phyloP scores from a whole-genome alignment of 2,797 vertebrate genomes.

The Phoeniculus purpureus region DNA sequence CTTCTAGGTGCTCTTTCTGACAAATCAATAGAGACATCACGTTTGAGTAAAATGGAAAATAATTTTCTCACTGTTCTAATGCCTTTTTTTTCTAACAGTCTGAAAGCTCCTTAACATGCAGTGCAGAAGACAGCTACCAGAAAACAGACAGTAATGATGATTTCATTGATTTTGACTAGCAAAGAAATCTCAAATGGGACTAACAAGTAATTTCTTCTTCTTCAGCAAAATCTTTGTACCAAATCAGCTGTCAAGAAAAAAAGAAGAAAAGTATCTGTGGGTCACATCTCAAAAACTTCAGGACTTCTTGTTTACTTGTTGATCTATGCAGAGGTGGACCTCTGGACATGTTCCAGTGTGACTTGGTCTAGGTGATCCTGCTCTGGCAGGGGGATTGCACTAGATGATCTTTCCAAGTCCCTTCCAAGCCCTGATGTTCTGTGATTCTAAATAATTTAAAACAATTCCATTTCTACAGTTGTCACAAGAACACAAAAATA shows the following conservation, averaged over 20 bases:
- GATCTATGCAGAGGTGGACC: background rate
- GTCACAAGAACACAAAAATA: background rate
- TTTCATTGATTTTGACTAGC: conserved; percentile 63
- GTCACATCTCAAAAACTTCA: background rate
- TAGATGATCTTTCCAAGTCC: too few relatives aligned
- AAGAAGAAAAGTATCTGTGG: background rate
- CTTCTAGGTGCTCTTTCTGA: conserved; percentile 8
- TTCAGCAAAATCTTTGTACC: background rate
- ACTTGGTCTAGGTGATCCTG: too few relatives aligned
- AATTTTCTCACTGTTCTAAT: conserved; percentile 8
- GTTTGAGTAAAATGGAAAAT: conserved; percentile 47
- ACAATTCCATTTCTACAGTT: background rate
- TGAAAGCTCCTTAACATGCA: conserved; percentile 45
- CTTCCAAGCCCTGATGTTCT: too few relatives aligned
- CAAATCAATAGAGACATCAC: conserved; percentile 30
- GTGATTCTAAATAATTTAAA: background rate
- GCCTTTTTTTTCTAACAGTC: background rate
- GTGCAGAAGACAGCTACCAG: conserved; percentile 8
- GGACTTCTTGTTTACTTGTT: background rate
- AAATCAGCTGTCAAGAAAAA: background rate
- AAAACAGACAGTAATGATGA: conserved; percentile 49
- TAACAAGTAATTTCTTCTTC: conserved; percentile 8
- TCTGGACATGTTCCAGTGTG: too few relatives aligned
- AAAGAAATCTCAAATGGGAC: conserved; percentile 26
- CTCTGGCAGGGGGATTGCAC: too few relatives aligned